phyloP scores from a whole-genome alignment of 2,113 vertebrate species.

The Naja naja region DNA sequence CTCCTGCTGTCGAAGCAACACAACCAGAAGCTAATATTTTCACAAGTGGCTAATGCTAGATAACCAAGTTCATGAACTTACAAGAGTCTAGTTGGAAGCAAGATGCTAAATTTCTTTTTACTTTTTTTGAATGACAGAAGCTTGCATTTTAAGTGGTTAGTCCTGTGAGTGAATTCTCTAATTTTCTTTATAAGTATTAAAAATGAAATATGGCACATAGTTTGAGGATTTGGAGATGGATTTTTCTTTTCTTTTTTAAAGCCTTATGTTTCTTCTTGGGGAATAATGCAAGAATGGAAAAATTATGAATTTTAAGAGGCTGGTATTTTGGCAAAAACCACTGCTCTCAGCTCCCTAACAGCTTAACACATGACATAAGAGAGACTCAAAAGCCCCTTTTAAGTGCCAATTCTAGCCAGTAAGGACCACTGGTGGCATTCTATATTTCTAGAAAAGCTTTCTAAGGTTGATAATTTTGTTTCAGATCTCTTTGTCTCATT shows the following conservation, averaged over 20 bases:
- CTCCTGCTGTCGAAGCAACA: slow-evolving; percentile 58
- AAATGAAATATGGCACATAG: not conserved
- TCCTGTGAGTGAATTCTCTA: not conserved
- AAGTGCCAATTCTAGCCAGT: not conserved
- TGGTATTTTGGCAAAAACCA: not conserved
- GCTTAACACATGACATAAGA: not conserved
- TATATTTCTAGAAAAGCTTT: not conserved
- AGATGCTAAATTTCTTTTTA: slow-evolving; percentile 18
- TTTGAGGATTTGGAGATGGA: not conserved
- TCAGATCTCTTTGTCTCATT: not conserved
- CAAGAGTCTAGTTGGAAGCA: slow-evolving; percentile 36
- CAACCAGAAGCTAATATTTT: slow-evolving; percentile 70
- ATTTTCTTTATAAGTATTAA: slow-evolving; percentile 5
- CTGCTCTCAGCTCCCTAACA: not conserved
- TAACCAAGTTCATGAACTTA: slow-evolving; percentile 64
- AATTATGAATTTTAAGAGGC: not conserved
- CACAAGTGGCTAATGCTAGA: slow-evolving; percentile 68
- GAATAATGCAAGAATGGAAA: not conserved
- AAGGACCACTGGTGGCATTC: not conserved
- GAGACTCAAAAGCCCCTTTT: not conserved
- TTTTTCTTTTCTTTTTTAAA: not conserved
- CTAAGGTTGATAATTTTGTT: not conserved
- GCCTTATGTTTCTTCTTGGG: not conserved
- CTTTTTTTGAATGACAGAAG: not conserved
- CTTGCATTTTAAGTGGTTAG: slow-evolving; percentile 22